phyloP scores from a whole-genome alignment of 2,113 vertebrate genomes.

The Quiscalus mexicanus region DNA sequence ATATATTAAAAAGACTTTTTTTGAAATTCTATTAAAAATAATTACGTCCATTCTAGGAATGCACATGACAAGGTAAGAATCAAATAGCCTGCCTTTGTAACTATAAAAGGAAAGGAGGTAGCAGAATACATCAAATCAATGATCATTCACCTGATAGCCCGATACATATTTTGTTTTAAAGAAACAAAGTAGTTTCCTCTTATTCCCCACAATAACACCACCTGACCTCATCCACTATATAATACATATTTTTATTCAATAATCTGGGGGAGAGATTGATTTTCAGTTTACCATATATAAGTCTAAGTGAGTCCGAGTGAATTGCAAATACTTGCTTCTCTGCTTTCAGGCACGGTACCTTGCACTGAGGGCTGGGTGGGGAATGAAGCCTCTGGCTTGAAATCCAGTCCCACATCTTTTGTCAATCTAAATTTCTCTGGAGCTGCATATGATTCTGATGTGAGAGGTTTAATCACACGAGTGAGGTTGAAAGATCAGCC shows the following conservation, averaged over 20 bases:
- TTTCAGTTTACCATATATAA: not conserved
- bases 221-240: not conserved
- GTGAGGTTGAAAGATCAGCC: not conserved
- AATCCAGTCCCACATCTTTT: not conserved
- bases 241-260: not conserved
- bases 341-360: not conserved
- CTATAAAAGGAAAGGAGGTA: not conserved
- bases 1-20: not conserved
- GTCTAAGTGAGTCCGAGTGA: not conserved
- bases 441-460: not conserved
- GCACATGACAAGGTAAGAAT: not conserved
- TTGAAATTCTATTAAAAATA: not conserved
- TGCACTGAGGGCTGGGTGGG: not conserved
- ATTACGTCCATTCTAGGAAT: not conserved
- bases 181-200: not conserved
- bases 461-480: not conserved
- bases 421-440: not conserved
- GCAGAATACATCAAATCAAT: not conserved
- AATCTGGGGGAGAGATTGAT: not conserved
- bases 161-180: not conserved
- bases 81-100: not conserved
- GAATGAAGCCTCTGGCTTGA: not conserved
- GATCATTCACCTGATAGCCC: not conserved
- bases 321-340: not conserved
- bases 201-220: not conserved